Conservation (phyloP, 2,113 vertebrate genomes). For the Saimiri boliviensis region DNA sequence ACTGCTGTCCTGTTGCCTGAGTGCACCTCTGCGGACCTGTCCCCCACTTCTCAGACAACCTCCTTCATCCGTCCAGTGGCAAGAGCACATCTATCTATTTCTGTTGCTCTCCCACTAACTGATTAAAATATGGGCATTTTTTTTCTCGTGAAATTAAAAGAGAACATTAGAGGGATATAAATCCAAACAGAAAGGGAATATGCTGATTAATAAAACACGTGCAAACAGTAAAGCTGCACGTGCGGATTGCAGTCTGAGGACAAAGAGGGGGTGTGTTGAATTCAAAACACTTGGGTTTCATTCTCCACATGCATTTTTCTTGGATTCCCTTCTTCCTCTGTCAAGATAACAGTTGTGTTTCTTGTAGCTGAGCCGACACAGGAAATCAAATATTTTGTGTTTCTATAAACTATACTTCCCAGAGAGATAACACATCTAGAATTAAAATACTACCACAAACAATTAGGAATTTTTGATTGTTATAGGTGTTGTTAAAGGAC, state of each 20-base stretch:
- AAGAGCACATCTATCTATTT: neutral
- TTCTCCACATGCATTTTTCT: conserved; percentile 14
- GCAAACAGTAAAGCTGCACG: neutral
- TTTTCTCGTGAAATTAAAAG: conserved; percentile 19
- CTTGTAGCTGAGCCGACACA: conserved; percentile 38
- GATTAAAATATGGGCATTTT: neutral
- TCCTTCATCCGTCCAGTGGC: neutral
- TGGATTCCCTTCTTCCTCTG: neutral
- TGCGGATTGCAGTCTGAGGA: neutral
- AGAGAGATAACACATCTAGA: conserved; percentile 67
- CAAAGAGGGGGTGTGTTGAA: neutral
- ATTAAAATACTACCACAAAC: conserved; percentile 72
- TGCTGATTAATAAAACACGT: neutral
- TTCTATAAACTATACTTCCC: conserved; percentile 72
- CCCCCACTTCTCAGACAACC: neutral
- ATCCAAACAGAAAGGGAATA: neutral
- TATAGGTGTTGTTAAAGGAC: conserved; percentile 73
- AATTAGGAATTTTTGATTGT: conserved; percentile 57
- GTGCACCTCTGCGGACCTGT: neutral
- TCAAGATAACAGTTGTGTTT: conserved; percentile 36
- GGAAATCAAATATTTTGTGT: conserved; percentile 63
- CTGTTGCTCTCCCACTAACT: neutral
- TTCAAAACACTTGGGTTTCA: neutral
- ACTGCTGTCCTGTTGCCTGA: neutral
- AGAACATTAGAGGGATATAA: neutral